phyloP scores from a whole-genome alignment of 2,888 invertebrate genomes.

The Erpobdella octoculata region DNA sequence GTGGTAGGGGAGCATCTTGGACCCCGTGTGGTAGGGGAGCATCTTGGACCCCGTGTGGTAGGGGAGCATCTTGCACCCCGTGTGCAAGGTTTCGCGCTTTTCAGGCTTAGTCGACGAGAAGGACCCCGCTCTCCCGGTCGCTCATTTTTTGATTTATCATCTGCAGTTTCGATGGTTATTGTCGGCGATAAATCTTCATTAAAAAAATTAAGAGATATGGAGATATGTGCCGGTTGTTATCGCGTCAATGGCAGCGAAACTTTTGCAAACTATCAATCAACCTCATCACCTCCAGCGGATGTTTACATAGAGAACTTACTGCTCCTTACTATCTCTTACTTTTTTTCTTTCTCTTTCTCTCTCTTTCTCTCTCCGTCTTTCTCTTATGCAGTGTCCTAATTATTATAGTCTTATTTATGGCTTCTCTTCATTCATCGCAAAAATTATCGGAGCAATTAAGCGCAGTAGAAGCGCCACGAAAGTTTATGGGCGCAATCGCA shows the following conservation, averaged over 20 bases:
- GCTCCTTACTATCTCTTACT: too few relatives aligned
- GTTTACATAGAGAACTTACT: not conserved
- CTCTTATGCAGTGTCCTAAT: not conserved
- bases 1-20: too few relatives aligned
- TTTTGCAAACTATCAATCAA: slow-evolving; percentile 4
- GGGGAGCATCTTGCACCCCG: too few relatives aligned
- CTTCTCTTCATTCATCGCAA: not conserved
- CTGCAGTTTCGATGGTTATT: not conserved
- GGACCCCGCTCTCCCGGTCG: not conserved
- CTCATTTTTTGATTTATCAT: not conserved
- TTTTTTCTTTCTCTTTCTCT: too few relatives aligned
- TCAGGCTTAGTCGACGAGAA: not conserved
- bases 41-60: too few relatives aligned
- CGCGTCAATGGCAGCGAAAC: not conserved
- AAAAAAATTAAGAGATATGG: not conserved
- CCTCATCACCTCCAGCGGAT: not conserved
- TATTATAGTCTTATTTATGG: not conserved
- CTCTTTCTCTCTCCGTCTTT: too few relatives aligned
- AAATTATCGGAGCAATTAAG: slow-evolving; percentile 1
- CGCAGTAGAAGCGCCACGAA: not conserved
- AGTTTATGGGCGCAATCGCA: too few relatives aligned
- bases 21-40: too few relatives aligned
- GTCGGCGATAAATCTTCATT: slow-evolving; percentile 5
- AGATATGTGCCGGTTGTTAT: not conserved
- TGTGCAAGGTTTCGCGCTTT: too few relatives aligned